Base-by-base conservation (phyloP, 2,888 invertebrate genomes). In the Ypsolopha scabrella region DNA sequence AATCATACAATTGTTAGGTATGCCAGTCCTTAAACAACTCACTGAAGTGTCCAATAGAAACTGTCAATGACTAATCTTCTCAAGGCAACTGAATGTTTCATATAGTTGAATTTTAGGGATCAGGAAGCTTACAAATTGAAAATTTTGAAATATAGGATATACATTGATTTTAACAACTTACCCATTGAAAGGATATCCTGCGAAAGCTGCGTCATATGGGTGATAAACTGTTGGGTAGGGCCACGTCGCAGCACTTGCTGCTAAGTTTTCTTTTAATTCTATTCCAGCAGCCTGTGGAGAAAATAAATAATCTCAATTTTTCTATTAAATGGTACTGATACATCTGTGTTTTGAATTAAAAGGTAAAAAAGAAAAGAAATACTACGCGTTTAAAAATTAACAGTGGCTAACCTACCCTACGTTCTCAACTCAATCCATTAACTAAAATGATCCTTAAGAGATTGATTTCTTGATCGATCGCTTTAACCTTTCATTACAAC, bases 141-240 rank as follows among this genome's bases (percentile, higher is more conserved):
- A n/a, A 41, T 11, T 41, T 41, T 38, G 6, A 38, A 38, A 10
- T 38, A 38, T 38, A 38, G 1, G 8, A 38, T 38, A 4, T 4
- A 38, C 38, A 8, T 38, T n/a, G n/a, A n/a, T 24, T 24, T 24
- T 2, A 38, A 38, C n/a, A 50, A 77, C 95, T 95, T 87, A 96
- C 96, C 96, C 95, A 86, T 95, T 96, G 87, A 97, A 97, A 59
- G 96, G 95, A 88, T 97, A 97, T 64, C 95, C 94, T 55, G 95
- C 94, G 75, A 97, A 94, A 54, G 95, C 94, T 55, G 95, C 93
- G 70, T 97, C 97, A 82, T 97, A 97, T 50, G 96, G 96, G 81
- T 97, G 96, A 82, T 96, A 96, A 59, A 96, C 94, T 44, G 95
- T 92, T 52, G 95, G 94, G 80, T 96, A 96, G 60, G 95, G 95